phyloP scores from a whole-genome alignment of 2,888 invertebrate species.

The Onchidella celtica region DNA sequence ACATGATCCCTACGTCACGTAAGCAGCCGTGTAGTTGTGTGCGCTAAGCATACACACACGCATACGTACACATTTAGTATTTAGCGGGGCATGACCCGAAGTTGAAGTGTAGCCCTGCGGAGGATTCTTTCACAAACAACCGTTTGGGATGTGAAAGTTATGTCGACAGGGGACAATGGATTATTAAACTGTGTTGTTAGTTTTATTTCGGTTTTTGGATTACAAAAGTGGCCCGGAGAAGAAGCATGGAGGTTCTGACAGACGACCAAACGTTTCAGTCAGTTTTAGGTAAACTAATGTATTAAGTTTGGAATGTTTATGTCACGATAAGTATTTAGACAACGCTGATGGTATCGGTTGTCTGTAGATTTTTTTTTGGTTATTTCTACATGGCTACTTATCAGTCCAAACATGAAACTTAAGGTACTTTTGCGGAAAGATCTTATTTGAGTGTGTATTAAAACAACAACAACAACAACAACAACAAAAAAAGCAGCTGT shows the following conservation, averaged over 20 bases:
- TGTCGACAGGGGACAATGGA: neutral
- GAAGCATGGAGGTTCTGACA: conserved; percentile 18
- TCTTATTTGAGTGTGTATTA: no score
- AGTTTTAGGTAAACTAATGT: neutral
- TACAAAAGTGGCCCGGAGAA: neutral
- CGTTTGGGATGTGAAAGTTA: neutral
- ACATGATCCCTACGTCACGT: conserved; percentile 14
- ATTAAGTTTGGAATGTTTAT: no score
- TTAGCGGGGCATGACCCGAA: neutral
- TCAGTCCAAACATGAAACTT: no score
- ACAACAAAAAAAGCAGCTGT: no score
- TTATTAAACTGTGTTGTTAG: neutral
- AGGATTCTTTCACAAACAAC: neutral
- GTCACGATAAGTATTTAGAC: no score
- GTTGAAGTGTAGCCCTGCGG: neutral
- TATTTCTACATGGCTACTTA: no score
- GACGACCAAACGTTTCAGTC: conserved; percentile 22
- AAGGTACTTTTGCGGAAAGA: no score
- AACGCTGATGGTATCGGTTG: no score
- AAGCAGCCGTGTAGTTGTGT: conserved; percentile 32
- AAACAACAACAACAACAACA: no score
- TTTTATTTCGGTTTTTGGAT: neutral
- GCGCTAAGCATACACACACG: neutral
- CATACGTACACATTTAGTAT: neutral
- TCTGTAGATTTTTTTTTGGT: no score